These are phyloP conservation scores for Nothura maculosa DNA, from an alignment of 2,797 vertebrate genomes.

Conservation along the genomic window DNA sequence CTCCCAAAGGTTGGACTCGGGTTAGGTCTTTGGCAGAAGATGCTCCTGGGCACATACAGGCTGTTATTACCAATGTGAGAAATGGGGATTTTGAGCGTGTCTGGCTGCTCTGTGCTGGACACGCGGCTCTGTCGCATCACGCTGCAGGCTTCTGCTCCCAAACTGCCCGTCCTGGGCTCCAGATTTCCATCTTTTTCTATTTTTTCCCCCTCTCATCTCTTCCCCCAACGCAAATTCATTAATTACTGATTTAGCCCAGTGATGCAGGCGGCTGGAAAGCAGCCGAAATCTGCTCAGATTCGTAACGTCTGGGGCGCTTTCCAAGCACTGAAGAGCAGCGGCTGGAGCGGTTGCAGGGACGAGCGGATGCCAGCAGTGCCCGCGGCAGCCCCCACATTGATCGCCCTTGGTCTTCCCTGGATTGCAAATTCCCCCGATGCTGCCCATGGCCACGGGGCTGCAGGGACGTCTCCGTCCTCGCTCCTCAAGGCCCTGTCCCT, in stretches of 20 bases:
- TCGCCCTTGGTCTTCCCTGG: no score
- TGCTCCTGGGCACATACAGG: accelerated
- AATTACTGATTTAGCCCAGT: constrained; percentile 37
- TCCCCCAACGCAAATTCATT: constrained; percentile 31
- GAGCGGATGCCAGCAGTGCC: background rate
- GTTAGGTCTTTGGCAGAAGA: background rate
- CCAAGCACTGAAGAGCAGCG: constrained; percentile 14
- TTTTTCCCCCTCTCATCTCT: background rate
- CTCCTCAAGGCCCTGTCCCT: background rate
- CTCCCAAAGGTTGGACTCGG: no score
- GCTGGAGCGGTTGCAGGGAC: constrained; percentile 1
- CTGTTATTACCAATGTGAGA: background rate
- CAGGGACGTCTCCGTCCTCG: no score
- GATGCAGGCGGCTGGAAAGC: constrained; percentile 15
- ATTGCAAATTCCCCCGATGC: background rate
- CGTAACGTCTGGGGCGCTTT: constrained; percentile 40
- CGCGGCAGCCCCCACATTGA: background rate
- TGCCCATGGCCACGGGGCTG: no score
- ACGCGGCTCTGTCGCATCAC: background rate
- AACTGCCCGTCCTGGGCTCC: background rate
- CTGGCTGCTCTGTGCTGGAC: no score
- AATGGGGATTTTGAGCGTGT: background rate
- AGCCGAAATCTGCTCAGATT: constrained; percentile 18
- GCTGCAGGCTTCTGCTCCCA: background rate
- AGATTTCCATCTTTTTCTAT: background rate